phyloP scores from a whole-genome alignment of 2,888 invertebrate species.

The Polydrusus cervinus region DNA sequence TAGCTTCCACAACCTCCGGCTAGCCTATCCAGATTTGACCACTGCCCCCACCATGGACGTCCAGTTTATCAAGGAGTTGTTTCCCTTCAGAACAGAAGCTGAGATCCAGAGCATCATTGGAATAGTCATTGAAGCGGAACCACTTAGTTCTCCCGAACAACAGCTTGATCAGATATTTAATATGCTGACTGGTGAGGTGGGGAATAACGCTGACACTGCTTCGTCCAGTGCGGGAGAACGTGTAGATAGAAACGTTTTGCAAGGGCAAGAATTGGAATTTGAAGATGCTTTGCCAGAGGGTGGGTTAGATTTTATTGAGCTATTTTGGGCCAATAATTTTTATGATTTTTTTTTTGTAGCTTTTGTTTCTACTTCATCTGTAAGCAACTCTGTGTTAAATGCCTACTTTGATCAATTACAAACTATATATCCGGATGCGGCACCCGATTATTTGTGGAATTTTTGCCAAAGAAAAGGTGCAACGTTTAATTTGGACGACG shows the following conservation, averaged over 20 bases:
- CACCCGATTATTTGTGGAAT: constrained; percentile 58
- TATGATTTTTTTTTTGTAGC: constrained; percentile 6
- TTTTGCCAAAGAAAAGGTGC: constrained; percentile 54
- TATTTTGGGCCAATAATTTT: too few relatives aligned
- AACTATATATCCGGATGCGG: constrained; percentile 59
- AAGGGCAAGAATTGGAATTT: not conserved
- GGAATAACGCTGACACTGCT: not conserved
- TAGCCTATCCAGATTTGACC: not conserved
- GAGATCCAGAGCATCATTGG: constrained; percentile 56
- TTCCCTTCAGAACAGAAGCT: constrained; percentile 57
- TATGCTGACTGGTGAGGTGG: constrained; percentile 46
- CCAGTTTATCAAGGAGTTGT: constrained; percentile 56
- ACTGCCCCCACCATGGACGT: not conserved
- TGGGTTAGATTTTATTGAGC: constrained; percentile 17
- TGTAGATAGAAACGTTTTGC: not conserved
- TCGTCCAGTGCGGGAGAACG: not conserved
- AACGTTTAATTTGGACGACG: constrained; percentile 54
- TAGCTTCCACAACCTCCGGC: too few relatives aligned
- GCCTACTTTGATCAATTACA: constrained; percentile 43
- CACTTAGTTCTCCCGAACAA: constrained; percentile 52
- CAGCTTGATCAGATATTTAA: constrained; percentile 61
- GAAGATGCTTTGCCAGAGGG: not conserved
- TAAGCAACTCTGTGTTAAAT: constrained; percentile 1
- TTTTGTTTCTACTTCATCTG: not conserved
- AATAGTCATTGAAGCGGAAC: constrained; percentile 56